Conservation (phyloP, 2,113 vertebrate genomes). For the Siniperca chuatsi region DNA sequence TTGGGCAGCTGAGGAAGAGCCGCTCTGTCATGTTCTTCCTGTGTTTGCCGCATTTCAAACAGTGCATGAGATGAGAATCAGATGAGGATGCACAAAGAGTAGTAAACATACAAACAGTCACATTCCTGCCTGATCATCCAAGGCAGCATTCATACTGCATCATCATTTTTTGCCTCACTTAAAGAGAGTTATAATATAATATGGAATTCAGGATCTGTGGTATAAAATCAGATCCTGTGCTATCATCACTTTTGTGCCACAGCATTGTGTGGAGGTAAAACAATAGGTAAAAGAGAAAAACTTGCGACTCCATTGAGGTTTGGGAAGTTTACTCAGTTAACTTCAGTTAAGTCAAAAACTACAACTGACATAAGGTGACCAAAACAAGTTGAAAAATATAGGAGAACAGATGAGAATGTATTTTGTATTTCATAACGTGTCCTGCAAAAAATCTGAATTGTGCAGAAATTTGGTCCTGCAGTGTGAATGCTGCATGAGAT, state of each 20-base stretch:
- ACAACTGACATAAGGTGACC: not conserved
- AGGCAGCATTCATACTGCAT: not conserved
- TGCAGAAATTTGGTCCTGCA: not conserved
- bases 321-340: not conserved
- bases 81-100: constrained; percentile 27
- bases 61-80: constrained; percentile 27
- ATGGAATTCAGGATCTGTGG: not conserved
- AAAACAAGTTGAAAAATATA: not conserved
- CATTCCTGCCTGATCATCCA: not conserved
- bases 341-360: not conserved
- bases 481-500: constrained; percentile 1
- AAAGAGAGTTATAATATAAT: not conserved
- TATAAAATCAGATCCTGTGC: not conserved
- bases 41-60: constrained; percentile 12
- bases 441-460: not conserved
- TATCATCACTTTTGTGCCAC: not conserved
- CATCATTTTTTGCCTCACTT: not conserved
- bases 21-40: constrained; percentile 3
- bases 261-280: not conserved
- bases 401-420: not conserved
- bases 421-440: not conserved
- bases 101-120: constrained; percentile 22
- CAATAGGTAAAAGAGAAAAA: not conserved
- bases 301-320: not conserved
- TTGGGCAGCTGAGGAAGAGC: constrained; percentile 20